Percentiles rank a stretch among this genome's conserved stretches.
Conservation (phyloP, 1,140 invertebrate genomes). For the Orchesella cincta region DNA sequence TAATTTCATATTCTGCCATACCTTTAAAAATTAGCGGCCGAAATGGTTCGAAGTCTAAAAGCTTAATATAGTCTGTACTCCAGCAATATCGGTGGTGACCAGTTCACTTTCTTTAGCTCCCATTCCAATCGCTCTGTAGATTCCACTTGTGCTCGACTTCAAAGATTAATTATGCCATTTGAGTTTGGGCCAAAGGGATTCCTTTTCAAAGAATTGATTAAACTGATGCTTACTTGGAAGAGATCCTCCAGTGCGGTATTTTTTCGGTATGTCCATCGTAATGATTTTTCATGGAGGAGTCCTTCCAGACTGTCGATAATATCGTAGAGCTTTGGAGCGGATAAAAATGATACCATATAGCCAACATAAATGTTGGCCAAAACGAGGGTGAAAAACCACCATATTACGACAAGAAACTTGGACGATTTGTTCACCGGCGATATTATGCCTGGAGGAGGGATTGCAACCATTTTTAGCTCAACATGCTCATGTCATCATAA, state of each 20-base stretch:
- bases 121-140: constrained; percentile 47
- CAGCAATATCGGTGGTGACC: constrained; percentile 47
- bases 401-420: constrained; percentile 52
- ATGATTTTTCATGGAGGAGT: constrained; percentile 40
- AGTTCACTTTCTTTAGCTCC: constrained; percentile 17
- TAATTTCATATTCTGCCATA: constrained; percentile 37
- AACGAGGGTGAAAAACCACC: constrained; percentile 52
- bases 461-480: background rate
- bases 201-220: too few species aligned
- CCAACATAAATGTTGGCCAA: constrained; percentile 53
- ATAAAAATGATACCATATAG: constrained; percentile 52
- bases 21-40: constrained; percentile 52
- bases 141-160: constrained; percentile 42
- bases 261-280: constrained; percentile 50
- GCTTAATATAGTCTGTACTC: constrained; percentile 47
- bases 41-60: too few species aligned
- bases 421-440: constrained; percentile 46
- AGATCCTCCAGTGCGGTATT: constrained; percentile 50
- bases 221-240: too few species aligned
- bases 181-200: too few species aligned
- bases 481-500: too few species aligned
- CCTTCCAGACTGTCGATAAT: constrained; percentile 49
- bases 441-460: constrained; percentile 33
- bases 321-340: constrained; percentile 47
- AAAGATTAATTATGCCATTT: background rate